Conservation (phyloP, 2,888 invertebrate species). For the Xestia rhomboidea region DNA sequence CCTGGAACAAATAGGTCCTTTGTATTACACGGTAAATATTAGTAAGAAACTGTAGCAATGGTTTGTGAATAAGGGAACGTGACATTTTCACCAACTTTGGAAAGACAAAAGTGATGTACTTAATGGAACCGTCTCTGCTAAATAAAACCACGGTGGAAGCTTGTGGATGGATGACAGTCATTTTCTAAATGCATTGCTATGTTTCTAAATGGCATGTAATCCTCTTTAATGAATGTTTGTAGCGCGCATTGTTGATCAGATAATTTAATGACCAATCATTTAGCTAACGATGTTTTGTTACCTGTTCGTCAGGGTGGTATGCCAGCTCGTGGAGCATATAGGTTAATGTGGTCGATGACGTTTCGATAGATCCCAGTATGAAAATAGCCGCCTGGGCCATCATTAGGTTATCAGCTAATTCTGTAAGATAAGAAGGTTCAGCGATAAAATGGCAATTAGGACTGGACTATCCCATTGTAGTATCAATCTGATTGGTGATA, state of each 20-base stretch:
- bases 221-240: constrained; percentile 7
- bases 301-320: constrained; percentile 80
- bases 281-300: constrained; percentile 54
- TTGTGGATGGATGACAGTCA: constrained; percentile 4
- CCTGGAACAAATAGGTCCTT: constrained; percentile 68
- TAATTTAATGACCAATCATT: constrained; percentile 14
- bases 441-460: constrained; percentile 1
- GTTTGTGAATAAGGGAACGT: constrained; percentile 7
- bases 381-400: constrained; percentile 84
- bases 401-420: constrained; percentile 81
- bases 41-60: constrained; percentile 14
- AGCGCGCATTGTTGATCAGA: background rate
- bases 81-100: constrained; percentile 2
- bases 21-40: constrained; percentile 38
- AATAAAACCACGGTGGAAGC: background rate
- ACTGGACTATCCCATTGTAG: no score
- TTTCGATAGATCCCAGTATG: constrained; percentile 83
- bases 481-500: background rate
- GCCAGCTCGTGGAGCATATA: constrained; percentile 81
- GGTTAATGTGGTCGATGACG: constrained; percentile 79
- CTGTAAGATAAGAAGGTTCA: constrained; percentile 66
- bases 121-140: background rate
- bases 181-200: constrained; percentile 17
- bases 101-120: background rate
- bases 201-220: constrained; percentile 1